Percentiles rank a stretch among this genome's conserved stretches.
Conservation (phyloP, 1,140 invertebrate genomes). For the Zaprionus africanus region DNA sequence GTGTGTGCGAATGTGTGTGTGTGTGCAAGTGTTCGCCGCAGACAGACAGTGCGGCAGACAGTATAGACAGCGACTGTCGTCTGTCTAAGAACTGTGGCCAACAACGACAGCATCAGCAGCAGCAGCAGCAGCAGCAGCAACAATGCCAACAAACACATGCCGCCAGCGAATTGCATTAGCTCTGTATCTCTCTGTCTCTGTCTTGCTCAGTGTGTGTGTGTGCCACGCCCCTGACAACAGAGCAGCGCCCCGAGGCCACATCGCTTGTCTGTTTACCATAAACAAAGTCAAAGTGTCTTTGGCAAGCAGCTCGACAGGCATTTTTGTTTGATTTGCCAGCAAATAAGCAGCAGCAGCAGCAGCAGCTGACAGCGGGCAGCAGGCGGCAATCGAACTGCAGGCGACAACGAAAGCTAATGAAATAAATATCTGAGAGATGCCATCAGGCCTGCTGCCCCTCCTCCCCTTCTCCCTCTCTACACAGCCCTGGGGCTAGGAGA, state of each 20-base stretch:
- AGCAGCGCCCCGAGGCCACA: constrained; percentile 55
- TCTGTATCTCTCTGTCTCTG: not conserved
- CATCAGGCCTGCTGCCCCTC: not conserved
- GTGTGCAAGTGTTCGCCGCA: constrained; percentile 47
- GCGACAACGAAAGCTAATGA: constrained; percentile 42
- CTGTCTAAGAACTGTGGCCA: constrained; percentile 69
- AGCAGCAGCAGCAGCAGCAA: constrained; percentile 31
- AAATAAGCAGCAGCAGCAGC: constrained; percentile 13
- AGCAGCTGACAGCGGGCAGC: not conserved
- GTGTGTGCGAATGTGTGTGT: constrained; percentile 19
- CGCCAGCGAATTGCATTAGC: constrained; percentile 73
- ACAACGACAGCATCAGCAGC: constrained; percentile 30
- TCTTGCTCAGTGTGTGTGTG: not conserved
- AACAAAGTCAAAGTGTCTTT: constrained; percentile 79
- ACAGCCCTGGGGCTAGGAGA: not conserved
- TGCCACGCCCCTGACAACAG: constrained; percentile 15
- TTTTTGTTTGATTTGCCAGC: constrained; percentile 71
- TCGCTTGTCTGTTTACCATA: constrained; percentile 73
- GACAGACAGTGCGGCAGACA: constrained; percentile 35
- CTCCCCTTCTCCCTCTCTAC: no score
- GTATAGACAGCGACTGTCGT: constrained; percentile 56
- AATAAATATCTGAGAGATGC: constrained; percentile 54
- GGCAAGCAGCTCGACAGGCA: constrained; percentile 54
- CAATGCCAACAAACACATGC: constrained; percentile 34
- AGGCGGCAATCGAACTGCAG: not conserved